These are phyloP conservation scores for Buceros bicornis DNA, from an alignment of 2,797 vertebrate genomes.

Conservation along the genomic window DNA sequence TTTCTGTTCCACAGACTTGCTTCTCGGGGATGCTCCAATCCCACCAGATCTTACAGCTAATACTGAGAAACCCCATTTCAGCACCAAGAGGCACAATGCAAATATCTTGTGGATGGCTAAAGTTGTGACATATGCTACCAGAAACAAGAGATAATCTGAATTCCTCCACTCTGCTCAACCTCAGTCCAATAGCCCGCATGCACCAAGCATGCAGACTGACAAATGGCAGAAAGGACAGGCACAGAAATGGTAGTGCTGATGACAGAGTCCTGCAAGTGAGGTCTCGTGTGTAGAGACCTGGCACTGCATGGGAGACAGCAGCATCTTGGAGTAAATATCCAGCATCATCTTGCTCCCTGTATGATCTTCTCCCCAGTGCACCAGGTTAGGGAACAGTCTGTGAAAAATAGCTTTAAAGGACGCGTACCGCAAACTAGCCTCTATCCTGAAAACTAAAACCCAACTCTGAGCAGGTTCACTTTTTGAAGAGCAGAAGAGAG, in stretches of 20 bases:
- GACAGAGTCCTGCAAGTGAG: background rate
- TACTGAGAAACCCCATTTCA: background rate
- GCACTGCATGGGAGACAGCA: background rate
- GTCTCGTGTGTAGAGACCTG: background rate
- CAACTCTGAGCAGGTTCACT: background rate
- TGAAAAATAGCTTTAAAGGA: background rate
- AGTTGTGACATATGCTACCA: background rate
- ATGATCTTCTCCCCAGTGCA: background rate
- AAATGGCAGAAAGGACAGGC: fast-evolving
- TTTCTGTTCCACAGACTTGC: background rate
- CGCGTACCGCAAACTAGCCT: background rate
- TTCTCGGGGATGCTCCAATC: background rate
- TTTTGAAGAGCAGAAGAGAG: background rate
- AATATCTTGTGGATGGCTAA: background rate
- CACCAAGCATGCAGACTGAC: fast-evolving
- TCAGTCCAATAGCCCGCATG: fast-evolving
- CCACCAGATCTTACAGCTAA: background rate
- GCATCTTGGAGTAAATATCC: background rate
- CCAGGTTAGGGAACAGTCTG: background rate
- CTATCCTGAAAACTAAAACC: background rate
- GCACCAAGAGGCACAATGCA: fast-evolving
- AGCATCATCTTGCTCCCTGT: background rate
- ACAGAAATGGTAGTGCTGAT: background rate
- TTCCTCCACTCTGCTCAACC: background rate
- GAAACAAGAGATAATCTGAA: background rate